Conservation (phyloP, 2,888 invertebrate species). For the Zeuzera pyrina region DNA sequence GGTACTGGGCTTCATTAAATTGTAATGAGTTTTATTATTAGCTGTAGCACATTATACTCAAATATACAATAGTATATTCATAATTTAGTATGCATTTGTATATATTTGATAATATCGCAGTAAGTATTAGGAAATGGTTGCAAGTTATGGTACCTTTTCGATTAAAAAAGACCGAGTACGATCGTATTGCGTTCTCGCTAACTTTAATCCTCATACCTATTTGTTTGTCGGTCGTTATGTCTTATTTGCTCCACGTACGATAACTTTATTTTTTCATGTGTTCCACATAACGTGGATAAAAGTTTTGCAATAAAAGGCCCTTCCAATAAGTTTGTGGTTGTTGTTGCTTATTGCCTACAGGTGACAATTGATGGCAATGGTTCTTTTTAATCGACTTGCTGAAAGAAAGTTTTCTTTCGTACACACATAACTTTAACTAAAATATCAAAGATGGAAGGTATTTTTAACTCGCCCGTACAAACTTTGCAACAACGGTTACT, state of each 20-base stretch:
- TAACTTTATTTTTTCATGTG: constrained; percentile 60
- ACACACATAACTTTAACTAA: background rate
- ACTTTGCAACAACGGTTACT: no score
- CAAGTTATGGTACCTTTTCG: no score
- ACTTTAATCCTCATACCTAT: constrained; percentile 14
- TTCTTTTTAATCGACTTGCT: constrained; percentile 47
- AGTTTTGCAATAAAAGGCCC: constrained; percentile 69
- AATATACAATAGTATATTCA: no score
- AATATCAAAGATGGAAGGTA: background rate
- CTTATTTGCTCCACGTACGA: constrained; percentile 64
- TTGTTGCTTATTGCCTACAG: constrained; percentile 58
- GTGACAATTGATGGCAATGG: constrained; percentile 69
- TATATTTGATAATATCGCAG: no score
- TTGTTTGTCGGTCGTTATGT: constrained; percentile 39
- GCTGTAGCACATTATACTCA: no score
- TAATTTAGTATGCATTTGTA: no score
- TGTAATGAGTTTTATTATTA: no score
- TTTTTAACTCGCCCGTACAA: no score
- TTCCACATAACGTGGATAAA: constrained; percentile 45
- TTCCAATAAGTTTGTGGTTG: constrained; percentile 51
- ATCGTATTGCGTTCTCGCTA: constrained; percentile 6
- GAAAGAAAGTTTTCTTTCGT: background rate
- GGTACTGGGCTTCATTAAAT: no score
- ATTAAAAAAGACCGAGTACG: no score
- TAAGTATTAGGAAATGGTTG: no score